Conservation (phyloP, 2,888 invertebrate species). For the Seira sanloemensis region DNA sequence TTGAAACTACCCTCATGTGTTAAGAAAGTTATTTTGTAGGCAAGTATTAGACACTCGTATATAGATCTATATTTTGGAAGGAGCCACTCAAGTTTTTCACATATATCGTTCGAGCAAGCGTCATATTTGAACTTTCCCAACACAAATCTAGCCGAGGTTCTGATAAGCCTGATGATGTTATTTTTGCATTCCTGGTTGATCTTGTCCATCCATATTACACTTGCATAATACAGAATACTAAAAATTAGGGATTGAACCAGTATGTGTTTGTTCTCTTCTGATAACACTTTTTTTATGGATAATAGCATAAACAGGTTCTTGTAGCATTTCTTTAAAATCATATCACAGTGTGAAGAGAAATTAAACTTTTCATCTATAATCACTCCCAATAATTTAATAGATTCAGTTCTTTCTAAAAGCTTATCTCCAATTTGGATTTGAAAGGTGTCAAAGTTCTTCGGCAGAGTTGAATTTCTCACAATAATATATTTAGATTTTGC, state of each 20-base stretch:
- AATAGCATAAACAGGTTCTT: background rate
- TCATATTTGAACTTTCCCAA: background rate
- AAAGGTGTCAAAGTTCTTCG: background rate
- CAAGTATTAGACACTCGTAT: background rate
- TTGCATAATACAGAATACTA: conserved; percentile 17
- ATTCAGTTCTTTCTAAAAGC: background rate
- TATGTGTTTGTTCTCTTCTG: background rate
- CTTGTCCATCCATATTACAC: conserved; percentile 15
- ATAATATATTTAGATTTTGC: conserved; percentile 49
- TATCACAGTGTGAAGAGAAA: conserved; percentile 8
- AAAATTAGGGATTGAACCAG: conserved; percentile 24
- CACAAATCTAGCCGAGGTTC: background rate
- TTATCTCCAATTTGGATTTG: background rate
- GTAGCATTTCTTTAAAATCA: background rate
- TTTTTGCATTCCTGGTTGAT: conserved; percentile 1
- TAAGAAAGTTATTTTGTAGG: background rate
- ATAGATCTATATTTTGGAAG: background rate
- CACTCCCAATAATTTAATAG: conserved; percentile 8
- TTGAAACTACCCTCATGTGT: background rate
- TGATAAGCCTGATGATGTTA: background rate
- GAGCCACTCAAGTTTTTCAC: background rate
- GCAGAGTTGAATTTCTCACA: background rate
- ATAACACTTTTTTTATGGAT: background rate
- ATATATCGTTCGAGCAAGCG: background rate
- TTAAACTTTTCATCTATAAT: background rate